These are phyloP conservation scores for Caenorhabditis sp. DNA, from an alignment of 2,888 invertebrate species.

Conservation along the genomic window DNA sequence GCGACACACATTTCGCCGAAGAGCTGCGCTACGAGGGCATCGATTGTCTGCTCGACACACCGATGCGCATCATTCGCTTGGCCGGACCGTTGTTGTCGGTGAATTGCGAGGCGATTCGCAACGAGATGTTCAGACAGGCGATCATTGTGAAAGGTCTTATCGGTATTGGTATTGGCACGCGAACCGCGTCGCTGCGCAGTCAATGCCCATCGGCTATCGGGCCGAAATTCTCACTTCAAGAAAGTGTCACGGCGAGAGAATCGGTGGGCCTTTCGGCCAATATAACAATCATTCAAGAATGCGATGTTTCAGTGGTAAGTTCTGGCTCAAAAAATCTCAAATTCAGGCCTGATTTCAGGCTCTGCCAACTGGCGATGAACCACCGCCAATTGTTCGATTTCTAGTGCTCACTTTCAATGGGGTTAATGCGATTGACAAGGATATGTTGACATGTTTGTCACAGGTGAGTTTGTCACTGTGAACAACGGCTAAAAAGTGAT, in stretches of 20 bases:
- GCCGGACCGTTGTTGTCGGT: slow-evolving; percentile 40
- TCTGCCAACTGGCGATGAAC: slow-evolving; percentile 21
- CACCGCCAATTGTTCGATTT: slow-evolving; percentile 40
- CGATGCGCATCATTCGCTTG: slow-evolving; percentile 43
- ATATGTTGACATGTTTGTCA: slow-evolving; percentile 40
- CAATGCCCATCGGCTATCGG: slow-evolving; percentile 41
- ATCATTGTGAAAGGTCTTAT: slow-evolving; percentile 48
- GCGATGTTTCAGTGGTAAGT: slow-evolving; percentile 16
- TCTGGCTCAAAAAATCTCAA: neutral
- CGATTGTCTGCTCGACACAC: slow-evolving; percentile 50
- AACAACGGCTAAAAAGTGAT: neutral
- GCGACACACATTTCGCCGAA: slow-evolving; percentile 30
- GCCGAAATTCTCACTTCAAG: slow-evolving; percentile 43
- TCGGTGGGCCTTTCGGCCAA: slow-evolving; percentile 41
- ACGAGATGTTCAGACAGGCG: slow-evolving; percentile 41
- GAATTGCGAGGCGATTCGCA: slow-evolving; percentile 39
- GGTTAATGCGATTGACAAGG: slow-evolving; percentile 41
- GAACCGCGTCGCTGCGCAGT: slow-evolving; percentile 51
- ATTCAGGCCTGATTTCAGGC: neutral
- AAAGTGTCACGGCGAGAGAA: slow-evolving; percentile 38
- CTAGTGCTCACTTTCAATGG: slow-evolving; percentile 43
- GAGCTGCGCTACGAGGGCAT: slow-evolving; percentile 42
- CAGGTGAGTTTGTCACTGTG: slow-evolving; percentile 18
- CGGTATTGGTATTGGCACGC: slow-evolving; percentile 54
- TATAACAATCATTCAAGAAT: slow-evolving; percentile 51